phyloP scores from a whole-genome alignment of 2,888 invertebrate species.

The Thyatira batis region DNA sequence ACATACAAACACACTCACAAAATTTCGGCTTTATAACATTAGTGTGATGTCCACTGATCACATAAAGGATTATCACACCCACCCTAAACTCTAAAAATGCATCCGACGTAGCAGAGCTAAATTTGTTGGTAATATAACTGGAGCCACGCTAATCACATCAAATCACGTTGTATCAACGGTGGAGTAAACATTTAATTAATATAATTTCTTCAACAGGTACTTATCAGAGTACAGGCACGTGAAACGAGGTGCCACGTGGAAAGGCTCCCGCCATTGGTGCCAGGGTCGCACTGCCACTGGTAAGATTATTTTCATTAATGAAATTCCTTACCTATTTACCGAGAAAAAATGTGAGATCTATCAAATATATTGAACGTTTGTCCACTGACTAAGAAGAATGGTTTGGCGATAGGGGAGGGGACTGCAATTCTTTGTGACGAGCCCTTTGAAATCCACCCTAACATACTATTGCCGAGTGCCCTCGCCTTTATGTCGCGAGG shows the following conservation, averaged over 20 bases:
- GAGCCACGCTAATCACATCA: too few species aligned
- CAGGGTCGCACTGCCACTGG: conserved; percentile 88
- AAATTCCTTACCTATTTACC: conserved; percentile 12
- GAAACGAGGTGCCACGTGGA: conserved; percentile 98
- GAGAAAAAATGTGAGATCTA: background rate
- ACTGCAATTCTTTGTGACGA: background rate
- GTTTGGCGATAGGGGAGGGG: background rate
- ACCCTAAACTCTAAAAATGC: too few species aligned
- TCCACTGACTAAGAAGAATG: too few species aligned
- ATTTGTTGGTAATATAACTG: too few species aligned
- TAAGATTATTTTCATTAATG: conserved; percentile 25
- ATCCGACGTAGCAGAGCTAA: too few species aligned
- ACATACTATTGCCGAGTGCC: background rate
- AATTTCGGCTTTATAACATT: too few species aligned
- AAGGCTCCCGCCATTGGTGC: conserved; percentile 89
- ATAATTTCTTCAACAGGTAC: conserved; percentile 80
- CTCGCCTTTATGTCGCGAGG: background rate
- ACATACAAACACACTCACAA: too few species aligned
- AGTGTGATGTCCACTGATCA: too few species aligned
- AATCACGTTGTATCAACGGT: background rate
- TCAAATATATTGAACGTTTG: too few species aligned
- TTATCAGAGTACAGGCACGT: conserved; percentile 98
- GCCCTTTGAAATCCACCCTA: background rate
- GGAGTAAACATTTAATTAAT: background rate
- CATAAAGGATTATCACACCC: too few species aligned